These are phyloP conservation scores for Lamellibrachia columna DNA, from an alignment of 2,888 invertebrate genomes.

Conservation along the genomic window DNA sequence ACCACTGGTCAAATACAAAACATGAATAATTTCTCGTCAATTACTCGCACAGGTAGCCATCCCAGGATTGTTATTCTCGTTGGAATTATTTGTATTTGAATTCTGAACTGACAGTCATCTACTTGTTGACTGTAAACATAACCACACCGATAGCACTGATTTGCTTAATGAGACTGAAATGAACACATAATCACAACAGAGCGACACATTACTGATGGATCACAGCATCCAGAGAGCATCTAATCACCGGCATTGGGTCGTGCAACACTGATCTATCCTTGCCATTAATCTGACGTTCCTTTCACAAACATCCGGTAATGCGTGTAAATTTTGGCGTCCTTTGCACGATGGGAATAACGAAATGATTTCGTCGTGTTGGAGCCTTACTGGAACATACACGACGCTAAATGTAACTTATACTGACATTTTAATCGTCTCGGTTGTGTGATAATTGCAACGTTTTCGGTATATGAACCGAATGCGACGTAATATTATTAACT, in stretches of 20 bases:
- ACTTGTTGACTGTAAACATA: neutral
- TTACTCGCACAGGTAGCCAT: neutral
- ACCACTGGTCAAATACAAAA: too few species aligned
- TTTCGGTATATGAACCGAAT: neutral
- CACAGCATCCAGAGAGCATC: neutral
- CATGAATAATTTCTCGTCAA: too few species aligned
- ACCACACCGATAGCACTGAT: neutral
- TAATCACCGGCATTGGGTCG: neutral
- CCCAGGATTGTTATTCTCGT: neutral
- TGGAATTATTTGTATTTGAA: neutral
- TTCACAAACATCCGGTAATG: constrained; percentile 16
- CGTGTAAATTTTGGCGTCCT: neutral
- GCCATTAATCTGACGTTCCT: neutral
- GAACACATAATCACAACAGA: neutral
- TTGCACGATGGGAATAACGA: neutral
- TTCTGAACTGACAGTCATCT: neutral
- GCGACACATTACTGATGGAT: constrained; percentile 10
- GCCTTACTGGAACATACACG: neutral
- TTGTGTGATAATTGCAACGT: neutral
- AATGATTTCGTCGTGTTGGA: neutral
- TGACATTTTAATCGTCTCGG: too few species aligned
- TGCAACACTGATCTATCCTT: neutral
- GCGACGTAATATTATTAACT: neutral
- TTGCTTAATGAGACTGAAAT: constrained; percentile 3
- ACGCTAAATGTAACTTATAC: too few species aligned